Percentiles rank a stretch among this genome's conserved stretches.
Conservation (phyloP, 2,113 vertebrate species). For the Lathamus discolor region DNA sequence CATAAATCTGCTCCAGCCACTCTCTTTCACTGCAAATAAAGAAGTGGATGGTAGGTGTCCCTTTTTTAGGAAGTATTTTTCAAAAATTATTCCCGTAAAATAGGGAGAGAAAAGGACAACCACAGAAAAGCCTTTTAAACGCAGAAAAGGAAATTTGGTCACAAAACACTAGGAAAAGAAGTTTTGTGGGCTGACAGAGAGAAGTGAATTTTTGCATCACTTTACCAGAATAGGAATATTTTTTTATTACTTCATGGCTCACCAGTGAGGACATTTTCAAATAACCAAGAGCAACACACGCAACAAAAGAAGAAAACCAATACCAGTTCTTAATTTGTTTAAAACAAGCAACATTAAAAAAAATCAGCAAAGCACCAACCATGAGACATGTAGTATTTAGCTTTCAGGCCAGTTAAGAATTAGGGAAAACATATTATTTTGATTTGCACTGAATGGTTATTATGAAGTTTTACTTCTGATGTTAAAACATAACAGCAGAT, state of each 20-base stretch:
- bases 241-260: background rate
- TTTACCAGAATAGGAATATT: background rate
- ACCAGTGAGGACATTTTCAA: background rate
- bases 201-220: background rate
- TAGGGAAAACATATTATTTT: background rate
- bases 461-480: background rate
- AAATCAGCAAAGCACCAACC: background rate
- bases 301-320: background rate
- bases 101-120: background rate
- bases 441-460: background rate
- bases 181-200: background rate
- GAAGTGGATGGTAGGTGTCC: fast-evolving
- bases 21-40: background rate
- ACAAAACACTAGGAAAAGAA: background rate
- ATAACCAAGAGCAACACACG: background rate
- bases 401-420: background rate
- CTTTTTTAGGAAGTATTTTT: background rate
- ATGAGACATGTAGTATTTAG: background rate
- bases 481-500: slow-evolving; percentile 1
- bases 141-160: background rate
- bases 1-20: background rate
- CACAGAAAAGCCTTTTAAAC: background rate
- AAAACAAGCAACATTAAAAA: background rate
- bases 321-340: background rate
- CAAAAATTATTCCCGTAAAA: background rate